Evolutionary conservation across 2,113 vertebrate species (phyloP).

Genomic region (Pachycephala philippinensis): DNA sequence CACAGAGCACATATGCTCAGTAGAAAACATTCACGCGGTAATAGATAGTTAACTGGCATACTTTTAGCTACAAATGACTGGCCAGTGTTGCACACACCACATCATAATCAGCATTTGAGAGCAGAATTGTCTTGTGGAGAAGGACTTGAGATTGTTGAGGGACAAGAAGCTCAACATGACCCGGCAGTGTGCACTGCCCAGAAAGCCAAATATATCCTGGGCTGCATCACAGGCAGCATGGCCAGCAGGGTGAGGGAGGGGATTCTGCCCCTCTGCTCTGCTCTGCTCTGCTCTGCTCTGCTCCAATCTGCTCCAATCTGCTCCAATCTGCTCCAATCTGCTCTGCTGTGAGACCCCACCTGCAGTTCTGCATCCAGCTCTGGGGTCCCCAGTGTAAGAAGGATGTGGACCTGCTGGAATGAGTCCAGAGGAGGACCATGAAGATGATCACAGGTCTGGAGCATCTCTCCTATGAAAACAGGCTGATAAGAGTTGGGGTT

Average conservation of each 20-base stretch:
- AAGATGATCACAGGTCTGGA: neutral
- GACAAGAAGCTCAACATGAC: neutral
- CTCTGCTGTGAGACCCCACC: neutral
- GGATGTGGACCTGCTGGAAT: neutral
- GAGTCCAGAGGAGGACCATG: neutral
- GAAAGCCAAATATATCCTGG: fast-evolving
- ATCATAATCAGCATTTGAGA: neutral
- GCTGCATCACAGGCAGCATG: fast-evolving
- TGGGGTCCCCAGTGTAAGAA: fast-evolving
- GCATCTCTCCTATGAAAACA: neutral
- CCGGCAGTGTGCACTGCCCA: neutral
- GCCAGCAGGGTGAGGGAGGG: neutral
- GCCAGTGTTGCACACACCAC: neutral
- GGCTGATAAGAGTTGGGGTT: neutral
- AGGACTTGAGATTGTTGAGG: neutral
- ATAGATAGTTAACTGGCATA: neutral
- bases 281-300: neutral
- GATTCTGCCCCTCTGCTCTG: neutral
- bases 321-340: neutral
- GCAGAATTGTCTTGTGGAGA: neutral
- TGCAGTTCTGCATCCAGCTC: neutral
- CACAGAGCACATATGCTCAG: neutral
- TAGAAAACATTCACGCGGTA: neutral
- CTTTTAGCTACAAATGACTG: neutral
- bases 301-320: neutral